phyloP scores from a whole-genome alignment of 2,888 invertebrate species.

The Psococerastis gibbosa region DNA sequence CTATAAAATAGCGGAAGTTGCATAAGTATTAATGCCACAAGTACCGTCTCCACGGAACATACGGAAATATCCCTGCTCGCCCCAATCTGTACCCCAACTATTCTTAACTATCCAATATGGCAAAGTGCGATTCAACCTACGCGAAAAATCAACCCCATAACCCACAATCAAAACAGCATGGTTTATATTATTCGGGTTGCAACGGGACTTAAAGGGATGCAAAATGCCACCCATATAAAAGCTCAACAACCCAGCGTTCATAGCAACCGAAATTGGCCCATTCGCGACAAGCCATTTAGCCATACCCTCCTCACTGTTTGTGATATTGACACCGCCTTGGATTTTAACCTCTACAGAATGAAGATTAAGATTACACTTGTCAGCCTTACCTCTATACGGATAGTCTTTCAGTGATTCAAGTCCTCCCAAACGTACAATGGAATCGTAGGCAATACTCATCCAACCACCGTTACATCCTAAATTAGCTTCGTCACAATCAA shows the following conservation, averaged over 20 bases:
- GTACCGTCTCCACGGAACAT: slow-evolving; percentile 89
- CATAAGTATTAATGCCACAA: slow-evolving; percentile 83
- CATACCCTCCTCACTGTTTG: slow-evolving; percentile 74
- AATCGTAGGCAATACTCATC: slow-evolving; percentile 28
- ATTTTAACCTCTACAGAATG: slow-evolving; percentile 41
- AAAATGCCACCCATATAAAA: slow-evolving; percentile 90
- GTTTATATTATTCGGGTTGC: slow-evolving; percentile 56
- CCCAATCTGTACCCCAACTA: slow-evolving; percentile 85
- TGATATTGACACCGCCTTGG: slow-evolving; percentile 64
- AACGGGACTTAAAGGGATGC: slow-evolving; percentile 73
- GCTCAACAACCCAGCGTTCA: slow-evolving; percentile 93
- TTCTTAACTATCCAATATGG: slow-evolving; percentile 92
- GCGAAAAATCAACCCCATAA: slow-evolving; percentile 59
- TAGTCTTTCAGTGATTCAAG: slow-evolving; percentile 78
- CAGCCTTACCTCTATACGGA: slow-evolving; percentile 71
- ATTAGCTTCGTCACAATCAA: slow-evolving; percentile 88
- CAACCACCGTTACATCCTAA: slow-evolving; percentile 63
- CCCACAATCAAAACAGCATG: slow-evolving; percentile 95
- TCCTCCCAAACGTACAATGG: slow-evolving; percentile 74
- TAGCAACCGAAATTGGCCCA: slow-evolving; percentile 88
- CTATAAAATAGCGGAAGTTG: slow-evolving; percentile 58
- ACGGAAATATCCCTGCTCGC: slow-evolving; percentile 84
- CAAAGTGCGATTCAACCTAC: slow-evolving; percentile 36
- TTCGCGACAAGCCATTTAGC: slow-evolving; percentile 77
- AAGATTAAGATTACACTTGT: slow-evolving; percentile 56